Base-by-base conservation (phyloP, 1,140 invertebrate species). In the Rhyacophila brunnea region DNA sequence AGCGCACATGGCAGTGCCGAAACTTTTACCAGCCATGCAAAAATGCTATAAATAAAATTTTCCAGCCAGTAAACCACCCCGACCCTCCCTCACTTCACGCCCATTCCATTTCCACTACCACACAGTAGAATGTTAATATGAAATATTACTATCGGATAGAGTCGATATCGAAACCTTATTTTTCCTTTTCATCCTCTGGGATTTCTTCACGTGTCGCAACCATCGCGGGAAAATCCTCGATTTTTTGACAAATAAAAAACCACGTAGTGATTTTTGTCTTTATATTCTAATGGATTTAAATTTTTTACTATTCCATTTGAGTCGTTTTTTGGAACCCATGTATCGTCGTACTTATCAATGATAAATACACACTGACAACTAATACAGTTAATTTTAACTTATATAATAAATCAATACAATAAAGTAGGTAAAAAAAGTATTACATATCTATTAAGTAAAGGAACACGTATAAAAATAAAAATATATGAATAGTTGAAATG, bases 41-140 rank as follows among this genome's bases (percentile, higher is more conserved):
- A 43, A 34, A 28, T 23, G 40, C 23, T 44, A 55, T 55, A 55
- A 55, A 55, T 55, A 55, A 55, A 55, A 55, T 55, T 55, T 55
- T 55, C 52, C 52, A 55, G 43, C 42, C 43, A 55, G 52, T 46
- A 28, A 28, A 55, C 36, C 42, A 44, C 42, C 32, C 23, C 23
- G 32, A 44, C 42, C 32, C 23, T 7, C 52, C 35, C 43, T 45
- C 42, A 28, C 3, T 28, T 28, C 13, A 32, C n/a, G 18, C 48
- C 42, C 15, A 42, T 23, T n/a, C 32, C 43, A 9, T 28, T 28
- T 9, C 9, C 23, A 28, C 23, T 9, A 28, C 23, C 23, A 28
- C 23, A 28, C 23, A 5, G 23, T 28, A 55, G 52, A 44, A 55
- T 55, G 52, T 46, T 55, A 55, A 55, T 55, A 55, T 55, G 52